Conservation (phyloP, 2,888 invertebrate species). For the Hypena proboscidalis region DNA sequence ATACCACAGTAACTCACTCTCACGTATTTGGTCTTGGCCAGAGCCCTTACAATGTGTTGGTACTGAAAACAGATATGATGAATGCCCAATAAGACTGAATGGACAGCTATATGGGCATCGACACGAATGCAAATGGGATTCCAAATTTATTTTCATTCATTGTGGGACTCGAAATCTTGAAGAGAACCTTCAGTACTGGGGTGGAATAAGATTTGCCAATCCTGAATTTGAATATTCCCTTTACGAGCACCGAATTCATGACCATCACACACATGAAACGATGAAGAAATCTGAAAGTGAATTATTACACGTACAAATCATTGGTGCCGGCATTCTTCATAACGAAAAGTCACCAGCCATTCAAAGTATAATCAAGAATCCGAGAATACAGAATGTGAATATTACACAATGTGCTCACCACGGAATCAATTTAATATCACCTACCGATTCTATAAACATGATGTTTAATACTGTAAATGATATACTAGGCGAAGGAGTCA, state of each 20-base stretch:
- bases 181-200: slow-evolving; percentile 93
- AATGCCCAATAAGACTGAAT: slow-evolving; percentile 95
- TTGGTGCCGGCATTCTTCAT: slow-evolving; percentile 97
- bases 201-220: slow-evolving; percentile 96
- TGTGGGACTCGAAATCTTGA: slow-evolving; percentile 91
- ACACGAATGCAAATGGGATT: slow-evolving; percentile 95
- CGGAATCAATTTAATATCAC: slow-evolving; percentile 96
- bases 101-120: slow-evolving; percentile 95
- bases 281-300: slow-evolving; percentile 90
- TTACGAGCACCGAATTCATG: slow-evolving; percentile 93
- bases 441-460: slow-evolving; percentile 92
- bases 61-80: slow-evolving; percentile 90
- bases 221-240: slow-evolving; percentile 95
- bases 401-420: slow-evolving; percentile 94
- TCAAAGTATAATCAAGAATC: slow-evolving; percentile 95
- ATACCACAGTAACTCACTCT: slow-evolving; percentile 94
- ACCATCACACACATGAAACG: slow-evolving; percentile 91
- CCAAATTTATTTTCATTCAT: slow-evolving; percentile 96
- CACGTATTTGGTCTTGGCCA: slow-evolving; percentile 97
- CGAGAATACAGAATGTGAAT: slow-evolving; percentile 91
- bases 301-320: slow-evolving; percentile 92
- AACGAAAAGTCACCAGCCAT: slow-evolving; percentile 97
- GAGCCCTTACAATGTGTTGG: slow-evolving; percentile 95
- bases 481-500: slow-evolving; percentile 95
- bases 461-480: slow-evolving; percentile 90